Evolutionary conservation across 2,888 invertebrate genomes (phyloP), one percentile per base, ranked within the genome.

Genomic region (Corythucha ciliata): DNA sequence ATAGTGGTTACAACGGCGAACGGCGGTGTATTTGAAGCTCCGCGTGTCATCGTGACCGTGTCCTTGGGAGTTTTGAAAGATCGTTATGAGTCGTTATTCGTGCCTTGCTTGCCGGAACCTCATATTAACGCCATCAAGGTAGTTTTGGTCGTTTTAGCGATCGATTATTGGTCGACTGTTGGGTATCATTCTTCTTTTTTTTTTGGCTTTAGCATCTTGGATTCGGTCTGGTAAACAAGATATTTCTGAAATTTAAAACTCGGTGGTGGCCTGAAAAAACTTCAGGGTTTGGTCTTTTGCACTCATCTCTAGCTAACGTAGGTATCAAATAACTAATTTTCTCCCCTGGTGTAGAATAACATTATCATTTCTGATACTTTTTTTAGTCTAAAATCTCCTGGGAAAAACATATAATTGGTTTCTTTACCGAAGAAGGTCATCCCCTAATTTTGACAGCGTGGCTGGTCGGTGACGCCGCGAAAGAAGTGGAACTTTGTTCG

Each of bases 11-110:
- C 64, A 25, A 79, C 79, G 54, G 70, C 65, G 45, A 77, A 79
- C 59, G 76, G 75, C 0, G 71, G 72, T 33, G 55, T 70, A 32
- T 78, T 72, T 54, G 65, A 66, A 1, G 76, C 79, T 6, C 76
- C 77, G 57, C 78, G 79, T 62, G 77, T 80, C 3, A 75, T 85
- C 55, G 72, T 80, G n/a, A 83, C 83, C 0, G 68, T 77, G 1
- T 77, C 83, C 2, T 64, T 84, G 4, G 83, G 80, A 2, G 79
- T 80, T 42, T 65, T 84, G 47, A 81, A 83, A 63, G 74, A 77
- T 61, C 72, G 73, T 55, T 71, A 75, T 59, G 57, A 61, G 1
- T 64, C 69, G 22, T 66, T 81, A 12, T 82, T 82, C 64, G 68
- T 66, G 40, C 81, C 81, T 1, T 60, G 69, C 12, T 66, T 82